These are phyloP conservation scores for Ivindomyrus marchei DNA, from an alignment of 2,113 vertebrate species.

Conservation along the genomic window DNA sequence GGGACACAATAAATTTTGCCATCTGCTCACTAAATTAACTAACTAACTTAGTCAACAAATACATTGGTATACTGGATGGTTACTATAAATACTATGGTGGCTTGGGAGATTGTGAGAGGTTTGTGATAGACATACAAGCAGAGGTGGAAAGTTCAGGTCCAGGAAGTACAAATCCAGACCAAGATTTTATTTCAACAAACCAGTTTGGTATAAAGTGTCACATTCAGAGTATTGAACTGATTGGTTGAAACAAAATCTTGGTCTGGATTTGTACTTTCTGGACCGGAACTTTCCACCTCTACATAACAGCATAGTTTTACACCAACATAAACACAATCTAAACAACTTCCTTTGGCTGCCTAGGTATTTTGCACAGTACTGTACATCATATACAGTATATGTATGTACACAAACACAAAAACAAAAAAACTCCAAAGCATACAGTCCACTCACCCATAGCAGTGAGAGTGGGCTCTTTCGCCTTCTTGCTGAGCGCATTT, in stretches of 20 bases:
- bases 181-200: too few relatives aligned
- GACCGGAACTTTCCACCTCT: too few relatives aligned
- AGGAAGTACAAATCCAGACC: too few relatives aligned
- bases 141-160: too few relatives aligned
- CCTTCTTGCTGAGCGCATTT: conserved; percentile 26
- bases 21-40: background rate
- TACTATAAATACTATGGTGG: background rate
- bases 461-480: conserved; percentile 35
- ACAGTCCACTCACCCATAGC: conserved; percentile 55
- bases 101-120: background rate
- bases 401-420: background rate
- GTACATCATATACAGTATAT: background rate
- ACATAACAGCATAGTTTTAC: background rate
- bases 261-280: too few relatives aligned
- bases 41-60: background rate
- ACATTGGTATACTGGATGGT: background rate
- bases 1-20: background rate
- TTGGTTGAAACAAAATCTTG: too few relatives aligned
- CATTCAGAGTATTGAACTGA: too few relatives aligned
- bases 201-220: too few relatives aligned
- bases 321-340: background rate
- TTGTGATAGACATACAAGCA: background rate
- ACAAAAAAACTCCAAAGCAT: background rate
- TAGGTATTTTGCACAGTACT: background rate
- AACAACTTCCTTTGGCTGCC: background rate